Conservation (phyloP, 2,888 invertebrate genomes). For the Kryphioiulus occultus region DNA sequence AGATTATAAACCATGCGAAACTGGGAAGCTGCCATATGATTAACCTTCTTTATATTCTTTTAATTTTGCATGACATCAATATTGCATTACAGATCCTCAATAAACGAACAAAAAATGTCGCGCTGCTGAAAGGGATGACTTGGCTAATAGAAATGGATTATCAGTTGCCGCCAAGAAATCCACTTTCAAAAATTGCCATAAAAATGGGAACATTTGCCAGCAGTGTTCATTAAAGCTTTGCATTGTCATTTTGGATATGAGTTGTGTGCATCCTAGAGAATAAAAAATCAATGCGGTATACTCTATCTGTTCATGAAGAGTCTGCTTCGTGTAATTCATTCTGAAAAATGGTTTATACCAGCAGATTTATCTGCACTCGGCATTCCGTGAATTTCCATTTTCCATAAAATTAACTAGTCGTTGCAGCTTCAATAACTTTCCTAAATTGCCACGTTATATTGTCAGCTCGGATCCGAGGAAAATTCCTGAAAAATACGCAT, state of each 20-base stretch:
- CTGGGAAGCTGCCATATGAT: neutral
- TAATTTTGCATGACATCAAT: slow-evolving; percentile 20
- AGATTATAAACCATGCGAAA: neutral
- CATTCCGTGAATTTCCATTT: neutral
- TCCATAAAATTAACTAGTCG: slow-evolving; percentile 7
- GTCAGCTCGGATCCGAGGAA: neutral
- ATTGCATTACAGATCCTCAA: slow-evolving; percentile 10
- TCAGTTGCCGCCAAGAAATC: neutral
- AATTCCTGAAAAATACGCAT: too few species aligned
- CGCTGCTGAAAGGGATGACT: slow-evolving; percentile 17
- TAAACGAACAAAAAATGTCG: slow-evolving; percentile 10
- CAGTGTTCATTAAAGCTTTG: slow-evolving; percentile 4
- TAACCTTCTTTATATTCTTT: neutral
- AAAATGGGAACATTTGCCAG: neutral
- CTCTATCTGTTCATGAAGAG: slow-evolving; percentile 15
- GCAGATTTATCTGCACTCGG: neutral
- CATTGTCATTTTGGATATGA: slow-evolving; percentile 3
- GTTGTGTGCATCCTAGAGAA: neutral
- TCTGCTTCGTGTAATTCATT: neutral
- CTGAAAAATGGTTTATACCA: slow-evolving; percentile 9
- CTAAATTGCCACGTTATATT: neutral
- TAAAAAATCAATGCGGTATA: slow-evolving; percentile 12
- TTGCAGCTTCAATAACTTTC: neutral
- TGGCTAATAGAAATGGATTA: slow-evolving; percentile 10
- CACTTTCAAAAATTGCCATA: neutral